Base-by-base conservation (phyloP, 2,797 vertebrate species). In the Myotis daubentonii region DNA sequence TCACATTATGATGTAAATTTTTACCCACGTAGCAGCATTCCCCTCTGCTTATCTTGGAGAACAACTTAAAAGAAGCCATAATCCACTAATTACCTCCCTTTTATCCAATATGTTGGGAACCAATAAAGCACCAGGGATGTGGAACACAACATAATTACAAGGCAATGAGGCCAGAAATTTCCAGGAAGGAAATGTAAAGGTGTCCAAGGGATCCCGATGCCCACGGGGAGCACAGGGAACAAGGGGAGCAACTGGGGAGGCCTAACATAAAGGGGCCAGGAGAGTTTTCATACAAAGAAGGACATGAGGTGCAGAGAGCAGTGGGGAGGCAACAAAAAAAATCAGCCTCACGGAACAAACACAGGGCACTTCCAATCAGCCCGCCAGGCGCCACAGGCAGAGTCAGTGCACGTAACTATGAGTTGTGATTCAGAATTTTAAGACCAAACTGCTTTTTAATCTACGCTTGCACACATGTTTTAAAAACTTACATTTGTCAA, bases 51-150 rank as follows among this genome's bases (percentile, higher is more conserved):
- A 92, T 95, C 91, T 83, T 47, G 38, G 78, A 28, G 68, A 94
- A 95, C 89, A 87, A 79, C 84, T 95, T 80, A 89, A 87, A 87
- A 82, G 89, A 87, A 94, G 81, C 47, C 84, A 36, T 79, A 87
- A 89, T 85, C 85, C 76, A 51, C 87, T 95, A 94, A 96, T 95
- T 86, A 94, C 72, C 85, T 93, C 78, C n/a, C 80, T 89, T 96
- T 94, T 83, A 94, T 94, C 81, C 60, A 94, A 76, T 51, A 79
- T 22, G 62, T 41, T 33, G 89, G 89, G 78, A 93, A 92, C 74
- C 85, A 91, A 97, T 53, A 94, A 94, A 90, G 88, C 87, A 92
- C 70, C 79, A 70, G 68, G 81, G 76, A 83, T 1, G 41, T 30
- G 83, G 78, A 96, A 91, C 91, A 86, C 70, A 60, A 65, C 74